phyloP scores from a whole-genome alignment of 2,888 invertebrate species.

The Ormyrus labotus region DNA sequence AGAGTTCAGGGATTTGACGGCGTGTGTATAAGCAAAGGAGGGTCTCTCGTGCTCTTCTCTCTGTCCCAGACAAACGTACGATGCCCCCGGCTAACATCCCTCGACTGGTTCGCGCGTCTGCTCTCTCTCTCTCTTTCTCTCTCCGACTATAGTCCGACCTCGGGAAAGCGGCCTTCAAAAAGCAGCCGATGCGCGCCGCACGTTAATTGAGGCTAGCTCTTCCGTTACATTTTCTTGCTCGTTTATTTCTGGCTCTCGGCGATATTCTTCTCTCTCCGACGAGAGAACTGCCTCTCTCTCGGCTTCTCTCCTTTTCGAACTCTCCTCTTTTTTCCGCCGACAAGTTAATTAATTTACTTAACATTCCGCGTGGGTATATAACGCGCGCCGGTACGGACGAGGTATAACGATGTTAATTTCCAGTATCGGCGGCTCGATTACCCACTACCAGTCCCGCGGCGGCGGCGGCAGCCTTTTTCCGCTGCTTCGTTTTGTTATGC shows the following conservation, averaged over 20 bases:
- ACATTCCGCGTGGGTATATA: slow-evolving; percentile 27
- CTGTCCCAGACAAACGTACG: slow-evolving; percentile 40
- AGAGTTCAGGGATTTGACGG: slow-evolving; percentile 9
- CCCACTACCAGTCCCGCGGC: background rate
- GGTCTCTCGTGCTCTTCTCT: background rate
- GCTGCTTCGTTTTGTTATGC: no score
- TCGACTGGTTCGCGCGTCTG: background rate
- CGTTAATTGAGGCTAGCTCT: slow-evolving; percentile 49
- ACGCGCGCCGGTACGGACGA: background rate
- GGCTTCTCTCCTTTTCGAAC: background rate
- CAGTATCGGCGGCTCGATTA: slow-evolving; percentile 23
- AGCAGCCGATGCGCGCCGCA: slow-evolving; percentile 31
- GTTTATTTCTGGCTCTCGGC: slow-evolving; percentile 53
- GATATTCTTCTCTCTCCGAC: slow-evolving; percentile 33
- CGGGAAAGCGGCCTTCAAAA: slow-evolving; percentile 49
- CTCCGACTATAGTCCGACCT: slow-evolving; percentile 7
- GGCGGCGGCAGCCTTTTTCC: no score
- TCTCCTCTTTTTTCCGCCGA: slow-evolving; percentile 17
- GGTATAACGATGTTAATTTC: slow-evolving; percentile 26
- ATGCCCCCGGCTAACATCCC: slow-evolving; percentile 49
- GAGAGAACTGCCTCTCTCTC: background rate
- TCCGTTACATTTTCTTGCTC: slow-evolving; percentile 51
- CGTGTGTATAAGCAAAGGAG: background rate
- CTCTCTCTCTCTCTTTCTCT: slow-evolving; percentile 4
- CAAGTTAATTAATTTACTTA: slow-evolving; percentile 54